These are phyloP conservation scores for Spinus pinus DNA, from an alignment of 2,797 vertebrate genomes.

Conservation along the genomic window DNA sequence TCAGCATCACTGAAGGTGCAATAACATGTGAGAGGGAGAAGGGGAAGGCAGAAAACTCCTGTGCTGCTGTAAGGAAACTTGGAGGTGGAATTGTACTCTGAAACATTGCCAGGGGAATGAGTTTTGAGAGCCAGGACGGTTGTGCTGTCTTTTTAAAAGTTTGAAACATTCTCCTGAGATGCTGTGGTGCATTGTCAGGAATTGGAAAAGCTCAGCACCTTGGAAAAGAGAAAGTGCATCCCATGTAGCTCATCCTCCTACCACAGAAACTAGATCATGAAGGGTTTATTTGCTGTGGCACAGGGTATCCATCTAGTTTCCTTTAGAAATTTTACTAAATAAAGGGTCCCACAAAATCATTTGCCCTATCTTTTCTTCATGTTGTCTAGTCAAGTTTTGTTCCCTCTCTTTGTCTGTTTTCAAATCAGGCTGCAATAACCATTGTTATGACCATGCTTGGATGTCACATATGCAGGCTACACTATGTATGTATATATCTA, in stretches of 20 bases:
- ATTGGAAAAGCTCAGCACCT: not conserved
- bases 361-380: not conserved
- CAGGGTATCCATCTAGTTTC: not conserved
- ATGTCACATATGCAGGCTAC: not conserved
- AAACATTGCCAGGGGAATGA: not conserved
- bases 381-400: not conserved
- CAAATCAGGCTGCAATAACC: not conserved
- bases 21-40: not conserved
- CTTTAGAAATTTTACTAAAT: not conserved
- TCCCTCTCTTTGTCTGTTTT: not conserved
- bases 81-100: not conserved
- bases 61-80: not conserved
- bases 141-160: not conserved
- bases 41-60: not conserved
- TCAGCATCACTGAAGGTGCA: conserved; percentile 7
- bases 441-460: rapidly evolving
- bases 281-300: not conserved
- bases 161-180: not conserved
- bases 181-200: not conserved
- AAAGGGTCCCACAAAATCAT: not conserved
- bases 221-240: not conserved
- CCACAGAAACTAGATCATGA: not conserved
- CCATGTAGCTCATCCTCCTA: not conserved
- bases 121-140: not conserved
- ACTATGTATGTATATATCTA: not conserved